These are phyloP conservation scores for Sigmodon hispidus DNA, from an alignment of 2,113 vertebrate genomes.

Conservation along the genomic window DNA sequence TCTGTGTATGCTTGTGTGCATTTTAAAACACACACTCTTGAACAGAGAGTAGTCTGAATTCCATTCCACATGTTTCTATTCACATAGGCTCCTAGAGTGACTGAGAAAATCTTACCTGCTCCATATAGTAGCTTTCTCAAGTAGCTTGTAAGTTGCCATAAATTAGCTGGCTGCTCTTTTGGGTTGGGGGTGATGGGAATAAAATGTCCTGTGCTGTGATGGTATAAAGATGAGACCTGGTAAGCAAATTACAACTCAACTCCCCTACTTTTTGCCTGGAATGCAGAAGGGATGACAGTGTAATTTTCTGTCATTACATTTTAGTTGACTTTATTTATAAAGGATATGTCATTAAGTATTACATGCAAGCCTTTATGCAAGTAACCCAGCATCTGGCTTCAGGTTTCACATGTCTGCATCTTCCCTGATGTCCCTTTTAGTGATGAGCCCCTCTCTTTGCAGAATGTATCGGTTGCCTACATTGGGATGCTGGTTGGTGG, in stretches of 20 bases:
- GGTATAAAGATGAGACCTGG: not conserved
- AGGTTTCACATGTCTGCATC: not conserved
- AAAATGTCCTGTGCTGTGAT: not conserved
- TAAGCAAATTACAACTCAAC: not conserved
- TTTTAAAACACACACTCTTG: not conserved
- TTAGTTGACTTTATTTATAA: not conserved
- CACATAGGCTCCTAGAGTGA: not conserved
- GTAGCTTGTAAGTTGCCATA: not conserved
- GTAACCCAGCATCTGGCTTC: not conserved
- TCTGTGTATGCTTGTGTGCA: not conserved
- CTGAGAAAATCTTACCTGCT: not conserved
- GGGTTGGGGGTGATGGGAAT: not conserved
- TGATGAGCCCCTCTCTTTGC: constrained; percentile 51
- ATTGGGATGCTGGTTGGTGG: constrained; percentile 94
- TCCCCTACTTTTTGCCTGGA: not conserved
- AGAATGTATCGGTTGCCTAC: constrained; percentile 95
- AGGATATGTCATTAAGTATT: not conserved
- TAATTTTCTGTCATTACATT: not conserved
- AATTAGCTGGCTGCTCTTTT: not conserved
- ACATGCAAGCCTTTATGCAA: not conserved
- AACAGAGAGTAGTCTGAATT: not conserved
- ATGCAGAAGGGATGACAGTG: too few species aligned
- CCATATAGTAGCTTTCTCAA: not conserved
- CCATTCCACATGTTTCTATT: not conserved
- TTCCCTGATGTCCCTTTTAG: not conserved